Conservation (phyloP, 2,113 vertebrate species). For the Chauna torquata region DNA sequence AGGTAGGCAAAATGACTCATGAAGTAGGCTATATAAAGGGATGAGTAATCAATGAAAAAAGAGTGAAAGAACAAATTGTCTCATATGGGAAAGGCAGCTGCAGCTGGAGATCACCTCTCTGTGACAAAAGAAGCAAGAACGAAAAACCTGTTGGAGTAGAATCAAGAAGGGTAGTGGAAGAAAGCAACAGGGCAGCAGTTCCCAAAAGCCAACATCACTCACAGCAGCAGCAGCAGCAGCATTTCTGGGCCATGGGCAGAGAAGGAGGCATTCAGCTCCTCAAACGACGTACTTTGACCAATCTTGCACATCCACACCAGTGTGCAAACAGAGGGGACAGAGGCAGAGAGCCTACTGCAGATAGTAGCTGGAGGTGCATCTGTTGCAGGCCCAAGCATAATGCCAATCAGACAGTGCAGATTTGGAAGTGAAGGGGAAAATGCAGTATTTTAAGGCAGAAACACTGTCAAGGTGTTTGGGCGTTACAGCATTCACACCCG, state of each 20-base stretch:
- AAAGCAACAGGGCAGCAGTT: background rate
- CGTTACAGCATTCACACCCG: background rate
- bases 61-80: constrained; percentile 24
- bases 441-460: background rate
- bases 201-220: background rate
- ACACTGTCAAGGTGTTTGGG: background rate
- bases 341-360: background rate
- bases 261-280: background rate
- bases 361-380: background rate
- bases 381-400: background rate
- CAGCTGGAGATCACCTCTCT: background rate
- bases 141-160: background rate
- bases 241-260: background rate
- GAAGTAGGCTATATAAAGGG: constrained; percentile 2
- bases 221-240: background rate
- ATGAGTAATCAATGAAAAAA: constrained; percentile 19
- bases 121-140: background rate
- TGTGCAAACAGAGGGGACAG: background rate
- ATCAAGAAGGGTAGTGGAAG: background rate
- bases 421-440: background rate
- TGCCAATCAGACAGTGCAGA: background rate
- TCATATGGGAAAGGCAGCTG: background rate
- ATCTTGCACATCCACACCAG: background rate
- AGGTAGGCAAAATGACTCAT: constrained; percentile 44
- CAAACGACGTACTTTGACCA: background rate